Conservation (phyloP, 2,113 vertebrate genomes). For the Pseudopodoces humilis region DNA sequence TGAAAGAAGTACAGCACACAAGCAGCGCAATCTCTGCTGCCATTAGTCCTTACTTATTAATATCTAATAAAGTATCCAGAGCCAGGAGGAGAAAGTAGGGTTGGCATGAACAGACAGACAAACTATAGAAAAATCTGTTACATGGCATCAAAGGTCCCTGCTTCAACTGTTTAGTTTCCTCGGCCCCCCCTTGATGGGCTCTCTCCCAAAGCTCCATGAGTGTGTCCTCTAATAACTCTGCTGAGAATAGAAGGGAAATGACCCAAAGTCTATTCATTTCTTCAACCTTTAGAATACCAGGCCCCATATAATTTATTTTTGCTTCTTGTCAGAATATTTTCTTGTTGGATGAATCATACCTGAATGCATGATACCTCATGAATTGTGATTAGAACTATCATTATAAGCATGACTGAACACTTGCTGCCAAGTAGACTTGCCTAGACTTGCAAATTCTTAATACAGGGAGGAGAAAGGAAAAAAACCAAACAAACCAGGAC, state of each 20-base stretch:
- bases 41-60: neutral
- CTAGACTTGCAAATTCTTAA: neutral
- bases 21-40: neutral
- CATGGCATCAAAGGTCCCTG: neutral
- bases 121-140: neutral
- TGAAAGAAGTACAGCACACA: neutral
- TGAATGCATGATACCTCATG: slow-evolving; percentile 1
- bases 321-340: neutral
- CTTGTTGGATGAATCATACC: neutral
- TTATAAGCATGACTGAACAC: slow-evolving; percentile 36
- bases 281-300: neutral
- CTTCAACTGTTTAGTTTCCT: neutral
- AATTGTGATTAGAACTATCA: slow-evolving; percentile 26
- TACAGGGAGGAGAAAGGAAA: neutral
- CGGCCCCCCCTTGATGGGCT: no score
- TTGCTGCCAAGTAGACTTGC: neutral
- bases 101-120: neutral
- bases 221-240: neutral
- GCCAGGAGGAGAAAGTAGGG: neutral
- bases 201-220: neutral
- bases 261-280: neutral
- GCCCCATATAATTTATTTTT: neutral
- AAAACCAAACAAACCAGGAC: neutral
- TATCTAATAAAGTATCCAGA: neutral
- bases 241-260: neutral